Percentiles rank a stretch among this genome's conserved stretches.
Evolutionary conservation across 1,140 invertebrate genomes (phyloP).

Genomic region (Leptoteleia sp.): DNA sequence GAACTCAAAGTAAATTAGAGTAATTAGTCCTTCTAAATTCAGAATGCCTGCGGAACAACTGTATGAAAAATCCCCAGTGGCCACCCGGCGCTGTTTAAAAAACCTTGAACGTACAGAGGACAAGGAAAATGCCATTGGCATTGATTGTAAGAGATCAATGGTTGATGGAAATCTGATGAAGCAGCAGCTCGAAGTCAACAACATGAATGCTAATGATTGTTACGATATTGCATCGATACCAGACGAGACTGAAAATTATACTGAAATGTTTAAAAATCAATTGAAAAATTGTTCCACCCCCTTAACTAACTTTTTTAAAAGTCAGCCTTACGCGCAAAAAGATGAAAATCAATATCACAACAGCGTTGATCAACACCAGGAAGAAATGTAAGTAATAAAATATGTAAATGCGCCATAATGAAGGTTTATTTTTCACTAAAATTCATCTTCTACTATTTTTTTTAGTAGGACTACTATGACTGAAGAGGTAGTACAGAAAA

Average conservation of each 20-base stretch:
- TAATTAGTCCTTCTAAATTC: constrained; percentile 13
- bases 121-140: constrained; percentile 35
- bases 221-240: constrained; percentile 15
- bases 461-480: neutral
- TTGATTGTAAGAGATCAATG: constrained; percentile 33
- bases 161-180: constrained; percentile 33
- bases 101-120: constrained; percentile 37
- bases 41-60: constrained; percentile 23
- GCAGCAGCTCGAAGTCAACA: constrained; percentile 26
- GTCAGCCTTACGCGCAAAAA: constrained; percentile 23
- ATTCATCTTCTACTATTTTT: neutral
- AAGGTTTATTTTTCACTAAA: no score
- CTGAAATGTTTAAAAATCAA: constrained; percentile 43
- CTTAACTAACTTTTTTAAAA: constrained; percentile 31
- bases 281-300: constrained; percentile 45
- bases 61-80: constrained; percentile 26
- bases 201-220: constrained; percentile 29
- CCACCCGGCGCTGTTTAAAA: constrained; percentile 31
- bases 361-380: constrained; percentile 18
- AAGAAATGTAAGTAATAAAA: constrained; percentile 22
- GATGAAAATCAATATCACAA: constrained; percentile 40
- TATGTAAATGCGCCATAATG: neutral
- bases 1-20: neutral
- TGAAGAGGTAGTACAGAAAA: constrained; percentile 15
- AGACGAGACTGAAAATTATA: constrained; percentile 38